A percentile compares a stretch with the other conserved stretches of the same genome.
Evolutionary conservation across 2,797 vertebrate genomes (phyloP).

Genomic region (Antennarius maculatus): DNA sequence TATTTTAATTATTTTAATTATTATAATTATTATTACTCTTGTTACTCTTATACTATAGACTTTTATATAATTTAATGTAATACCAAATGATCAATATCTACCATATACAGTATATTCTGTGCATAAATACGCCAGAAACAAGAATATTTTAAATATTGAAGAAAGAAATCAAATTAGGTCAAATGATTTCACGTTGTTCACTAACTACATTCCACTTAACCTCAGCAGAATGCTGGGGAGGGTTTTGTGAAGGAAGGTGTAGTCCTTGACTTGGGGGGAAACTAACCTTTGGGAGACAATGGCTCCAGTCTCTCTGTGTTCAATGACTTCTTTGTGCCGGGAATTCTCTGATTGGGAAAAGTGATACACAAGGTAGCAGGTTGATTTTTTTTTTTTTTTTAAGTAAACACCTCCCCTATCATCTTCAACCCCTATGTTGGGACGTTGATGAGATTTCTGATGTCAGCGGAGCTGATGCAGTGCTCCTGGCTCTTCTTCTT

Average conservation of each 20-base stretch:
- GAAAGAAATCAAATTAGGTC: not conserved
- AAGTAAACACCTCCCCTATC: constrained; percentile 35
- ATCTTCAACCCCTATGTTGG: constrained; percentile 36
- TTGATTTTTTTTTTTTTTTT: constrained; percentile 64
- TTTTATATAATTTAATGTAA: too few relatives aligned
- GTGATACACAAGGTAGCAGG: constrained; percentile 79
- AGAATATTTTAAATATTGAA: too few relatives aligned
- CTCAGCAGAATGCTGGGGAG: constrained; percentile 76
- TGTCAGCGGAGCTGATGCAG: constrained; percentile 24
- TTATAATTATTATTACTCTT: too few relatives aligned
- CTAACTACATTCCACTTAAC: constrained; percentile 81
- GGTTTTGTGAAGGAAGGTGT: constrained; percentile 70
- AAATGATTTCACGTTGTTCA: constrained; percentile 52
- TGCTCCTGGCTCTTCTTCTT: constrained; percentile 2
- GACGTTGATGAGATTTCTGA: constrained; percentile 55
- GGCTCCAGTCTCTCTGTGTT: constrained; percentile 82
- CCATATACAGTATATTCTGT: too few relatives aligned
- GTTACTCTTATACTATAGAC: too few relatives aligned
- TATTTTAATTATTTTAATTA: too few relatives aligned
- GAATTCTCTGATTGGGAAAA: constrained; percentile 83
- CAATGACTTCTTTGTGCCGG: constrained; percentile 84
- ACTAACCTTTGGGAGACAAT: constrained; percentile 87
- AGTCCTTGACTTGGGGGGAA: constrained; percentile 70
- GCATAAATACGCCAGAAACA: too few relatives aligned
- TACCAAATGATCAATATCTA: too few relatives aligned